These are phyloP conservation scores for Chrysaora quinquecirrha DNA, from an alignment of 30 jellyfish, hydroid and myxozoan species.

Conservation along the genomic window DNA sequence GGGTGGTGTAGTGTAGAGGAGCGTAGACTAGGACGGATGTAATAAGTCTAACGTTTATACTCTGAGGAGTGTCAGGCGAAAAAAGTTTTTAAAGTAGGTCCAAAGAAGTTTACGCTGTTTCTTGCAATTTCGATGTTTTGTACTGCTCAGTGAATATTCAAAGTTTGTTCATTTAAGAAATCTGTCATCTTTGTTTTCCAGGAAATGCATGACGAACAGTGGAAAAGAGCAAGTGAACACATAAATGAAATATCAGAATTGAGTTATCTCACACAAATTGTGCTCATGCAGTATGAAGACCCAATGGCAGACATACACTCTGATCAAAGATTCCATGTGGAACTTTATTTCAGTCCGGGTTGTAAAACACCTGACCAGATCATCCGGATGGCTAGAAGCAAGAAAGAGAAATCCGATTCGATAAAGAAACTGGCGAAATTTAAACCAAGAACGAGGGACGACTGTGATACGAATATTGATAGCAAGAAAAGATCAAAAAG, in stretches of 20 bases:
- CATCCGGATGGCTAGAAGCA: slow-evolving; percentile 27
- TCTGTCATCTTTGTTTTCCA: too few species aligned
- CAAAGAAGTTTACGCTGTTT: too few species aligned
- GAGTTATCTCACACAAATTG: slow-evolving; percentile 94
- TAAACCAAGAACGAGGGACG: slow-evolving; percentile 56
- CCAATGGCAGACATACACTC: slow-evolving; percentile 95
- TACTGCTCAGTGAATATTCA: too few species aligned
- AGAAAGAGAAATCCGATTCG: slow-evolving; percentile 16
- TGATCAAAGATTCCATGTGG: slow-evolving; percentile 92
- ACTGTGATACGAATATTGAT: slow-evolving; percentile 33
- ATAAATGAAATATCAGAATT: slow-evolving; percentile 78
- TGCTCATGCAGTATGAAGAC: slow-evolving; percentile 99
- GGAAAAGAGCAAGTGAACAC: slow-evolving; percentile 84
- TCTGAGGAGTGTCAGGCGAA: too few species aligned
- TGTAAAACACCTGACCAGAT: slow-evolving; percentile 82
- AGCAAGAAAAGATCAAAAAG: slow-evolving; percentile 7
- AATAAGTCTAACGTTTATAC: too few species aligned
- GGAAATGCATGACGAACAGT: slow-evolving; percentile 80
- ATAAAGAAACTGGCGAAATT: slow-evolving; percentile 1
- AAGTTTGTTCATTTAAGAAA: too few species aligned
- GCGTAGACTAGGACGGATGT: too few species aligned
- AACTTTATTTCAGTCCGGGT: slow-evolving; percentile 97
- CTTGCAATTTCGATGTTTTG: too few species aligned
- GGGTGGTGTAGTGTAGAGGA: too few species aligned
- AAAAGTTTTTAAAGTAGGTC: too few species aligned